Conservation (phyloP, 2,797 vertebrate species). For the Remorina albescens region DNA sequence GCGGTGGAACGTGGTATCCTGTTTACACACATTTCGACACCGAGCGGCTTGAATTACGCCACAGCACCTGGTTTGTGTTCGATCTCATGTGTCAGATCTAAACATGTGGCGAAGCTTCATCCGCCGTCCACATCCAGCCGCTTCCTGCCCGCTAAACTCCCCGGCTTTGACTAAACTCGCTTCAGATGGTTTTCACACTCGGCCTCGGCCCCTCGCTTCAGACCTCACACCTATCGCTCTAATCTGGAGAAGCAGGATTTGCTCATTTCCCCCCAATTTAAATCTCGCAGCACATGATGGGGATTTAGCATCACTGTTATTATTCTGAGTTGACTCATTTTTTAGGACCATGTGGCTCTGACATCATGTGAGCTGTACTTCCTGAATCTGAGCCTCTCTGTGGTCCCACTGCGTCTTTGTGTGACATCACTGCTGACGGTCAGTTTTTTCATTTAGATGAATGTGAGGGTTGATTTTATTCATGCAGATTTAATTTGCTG, state of each 20-base stretch:
- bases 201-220: slow-evolving; percentile 3
- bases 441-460: no score
- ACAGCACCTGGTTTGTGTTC: slow-evolving; percentile 75
- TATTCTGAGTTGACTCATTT: slow-evolving; percentile 18
- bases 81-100: slow-evolving; percentile 50
- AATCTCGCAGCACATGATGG: background rate
- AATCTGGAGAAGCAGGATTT: slow-evolving; percentile 29
- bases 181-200: slow-evolving; percentile 68
- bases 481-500: no score
- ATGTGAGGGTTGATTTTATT: no score
- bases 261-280: background rate
- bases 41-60: slow-evolving; percentile 63
- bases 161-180: slow-evolving; percentile 62
- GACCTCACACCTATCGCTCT: slow-evolving; percentile 41
- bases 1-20: slow-evolving; percentile 31
- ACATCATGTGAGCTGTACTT: slow-evolving; percentile 24
- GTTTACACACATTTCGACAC: slow-evolving; percentile 11
- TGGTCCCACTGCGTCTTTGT: background rate
- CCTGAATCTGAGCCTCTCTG: slow-evolving; percentile 36
- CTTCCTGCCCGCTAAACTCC: slow-evolving; percentile 59
- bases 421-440: no score
- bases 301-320: slow-evolving; percentile 27
- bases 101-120: slow-evolving; percentile 59
- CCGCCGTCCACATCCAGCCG: slow-evolving; percentile 41
- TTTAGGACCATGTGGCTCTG: slow-evolving; percentile 28